Conservation (phyloP, 1,140 invertebrate genomes). For the Melitaea cinxia region DNA sequence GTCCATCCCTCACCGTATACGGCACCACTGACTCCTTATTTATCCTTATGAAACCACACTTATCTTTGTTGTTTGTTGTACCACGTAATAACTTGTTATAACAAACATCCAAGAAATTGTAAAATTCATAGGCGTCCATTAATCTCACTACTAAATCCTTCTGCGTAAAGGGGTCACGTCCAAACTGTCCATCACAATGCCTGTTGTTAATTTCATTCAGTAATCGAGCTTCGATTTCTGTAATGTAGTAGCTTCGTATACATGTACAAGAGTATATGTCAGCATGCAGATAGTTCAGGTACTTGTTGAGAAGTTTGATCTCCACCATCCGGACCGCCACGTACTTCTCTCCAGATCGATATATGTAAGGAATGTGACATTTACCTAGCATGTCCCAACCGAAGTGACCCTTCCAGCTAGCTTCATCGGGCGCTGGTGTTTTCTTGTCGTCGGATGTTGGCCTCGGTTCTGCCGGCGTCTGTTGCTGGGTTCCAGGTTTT, state of each 20-base stretch:
- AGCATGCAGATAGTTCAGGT: slow-evolving; percentile 89
- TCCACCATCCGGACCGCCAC: slow-evolving; percentile 96
- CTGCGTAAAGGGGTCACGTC: slow-evolving; percentile 92
- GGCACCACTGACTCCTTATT: slow-evolving; percentile 97
- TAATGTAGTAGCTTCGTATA: slow-evolving; percentile 96
- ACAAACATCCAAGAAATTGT: slow-evolving; percentile 94
- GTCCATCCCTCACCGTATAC: slow-evolving; percentile 91
- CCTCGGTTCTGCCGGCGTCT: slow-evolving; percentile 51
- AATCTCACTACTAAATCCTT: slow-evolving; percentile 95
- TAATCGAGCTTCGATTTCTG: slow-evolving; percentile 92
- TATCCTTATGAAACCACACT: slow-evolving; percentile 96
- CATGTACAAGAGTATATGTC: slow-evolving; percentile 94
- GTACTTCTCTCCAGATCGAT: slow-evolving; percentile 91
- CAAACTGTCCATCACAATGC: slow-evolving; percentile 95
- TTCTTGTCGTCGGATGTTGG: slow-evolving; percentile 65
- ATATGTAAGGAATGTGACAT: slow-evolving; percentile 93
- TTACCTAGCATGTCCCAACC: slow-evolving; percentile 94
- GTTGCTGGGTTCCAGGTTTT: slow-evolving; percentile 68
- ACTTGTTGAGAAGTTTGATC: slow-evolving; percentile 92
- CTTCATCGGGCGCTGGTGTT: slow-evolving; percentile 86
- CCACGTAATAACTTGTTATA: slow-evolving; percentile 89
- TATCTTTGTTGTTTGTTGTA: slow-evolving; percentile 86
- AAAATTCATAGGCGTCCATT: slow-evolving; percentile 94
- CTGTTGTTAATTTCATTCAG: slow-evolving; percentile 96
- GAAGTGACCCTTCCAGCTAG: slow-evolving; percentile 92